phyloP scores from a whole-genome alignment of 2,888 invertebrate species.

The Epirrhoe tristata region DNA sequence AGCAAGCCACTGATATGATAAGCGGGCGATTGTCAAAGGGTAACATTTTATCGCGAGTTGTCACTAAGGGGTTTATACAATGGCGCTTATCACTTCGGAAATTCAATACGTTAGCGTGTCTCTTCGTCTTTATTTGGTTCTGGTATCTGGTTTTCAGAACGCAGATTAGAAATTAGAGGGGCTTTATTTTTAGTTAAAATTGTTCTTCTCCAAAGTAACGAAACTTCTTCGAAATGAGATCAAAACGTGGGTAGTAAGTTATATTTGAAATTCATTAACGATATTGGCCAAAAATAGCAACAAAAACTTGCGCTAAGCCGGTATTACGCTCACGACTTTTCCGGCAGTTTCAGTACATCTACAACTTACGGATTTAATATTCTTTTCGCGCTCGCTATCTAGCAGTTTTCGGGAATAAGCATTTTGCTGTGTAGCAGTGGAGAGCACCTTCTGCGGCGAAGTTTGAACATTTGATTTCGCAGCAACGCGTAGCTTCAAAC shows the following conservation, averaged over 20 bases:
- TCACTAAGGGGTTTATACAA: constrained; percentile 33
- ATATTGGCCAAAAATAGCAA: constrained; percentile 26
- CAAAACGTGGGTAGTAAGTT: not conserved
- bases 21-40: constrained; percentile 53
- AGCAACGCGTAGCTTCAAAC: constrained; percentile 5
- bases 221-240: not conserved
- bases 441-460: constrained; percentile 9
- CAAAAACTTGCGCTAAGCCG: constrained; percentile 28
- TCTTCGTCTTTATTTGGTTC: not conserved
- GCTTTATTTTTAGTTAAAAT: no score
- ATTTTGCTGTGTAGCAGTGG: constrained; percentile 24
- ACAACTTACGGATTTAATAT: constrained; percentile 43
- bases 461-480: constrained; percentile 15
- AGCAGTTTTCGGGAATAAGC: constrained; percentile 30
- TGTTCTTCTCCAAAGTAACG: not conserved
- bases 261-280: not conserved
- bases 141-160: not conserved
- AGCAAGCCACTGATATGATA: constrained; percentile 48
- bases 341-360: constrained; percentile 38
- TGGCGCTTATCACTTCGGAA: constrained; percentile 12
- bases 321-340: constrained; percentile 43
- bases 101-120: not conserved
- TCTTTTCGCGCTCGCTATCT: constrained; percentile 37
- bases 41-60: constrained; percentile 49
- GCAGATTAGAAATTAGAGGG: no score